Evolutionary conservation across 2,888 invertebrate species (phyloP), one percentile per base, ranked within the genome.

Genomic region (Andrena praecox): DNA sequence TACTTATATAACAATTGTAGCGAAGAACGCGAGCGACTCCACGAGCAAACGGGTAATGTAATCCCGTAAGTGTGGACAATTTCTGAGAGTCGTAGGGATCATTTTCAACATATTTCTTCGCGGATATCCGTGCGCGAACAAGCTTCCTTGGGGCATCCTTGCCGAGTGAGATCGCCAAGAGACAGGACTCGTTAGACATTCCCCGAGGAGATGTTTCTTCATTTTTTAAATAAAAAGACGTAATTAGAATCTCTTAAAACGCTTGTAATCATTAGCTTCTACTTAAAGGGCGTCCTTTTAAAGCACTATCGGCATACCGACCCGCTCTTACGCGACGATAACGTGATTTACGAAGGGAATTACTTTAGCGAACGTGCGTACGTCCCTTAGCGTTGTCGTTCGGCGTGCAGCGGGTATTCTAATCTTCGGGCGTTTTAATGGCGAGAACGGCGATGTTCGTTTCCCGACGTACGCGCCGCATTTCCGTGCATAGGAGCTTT

Each of bases 1-100:
- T 80, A 75, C 60, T 63, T 80, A 69, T 73, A 74, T 86, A 87
- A 80, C 59, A 31, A 77, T 82, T 50, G 66, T 87, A 87, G 87
- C 75, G 66, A 72, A 77, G 20, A 73, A 82, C 59, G 73, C 73
- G 64, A 82, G 85, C 20, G 71, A 72, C 42, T 75, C 63, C 42
- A 66, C 50, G 59, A 73, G 35, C 64, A 77, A 52, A 12, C 16
- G 42, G 42, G 42, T 27, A 60, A 35, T 56, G 24, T 69, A 72
- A 59, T 82, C 70, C 72, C 64, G 67, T 70, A 79, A 67, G 54
- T 70, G 68, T 20, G 50, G 71, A 56, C 33, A 2, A 66, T 63
- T 73, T 77, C 33, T 48, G 10, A 50, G n/a, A 73, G n/a, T 75
- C 20, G 8, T 59, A 70, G 1, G 63, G 10, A 77, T 60, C 63